These are phyloP conservation scores for Paraplagusia blochii DNA, from an alignment of 2,113 vertebrate species.

Conservation along the genomic window DNA sequence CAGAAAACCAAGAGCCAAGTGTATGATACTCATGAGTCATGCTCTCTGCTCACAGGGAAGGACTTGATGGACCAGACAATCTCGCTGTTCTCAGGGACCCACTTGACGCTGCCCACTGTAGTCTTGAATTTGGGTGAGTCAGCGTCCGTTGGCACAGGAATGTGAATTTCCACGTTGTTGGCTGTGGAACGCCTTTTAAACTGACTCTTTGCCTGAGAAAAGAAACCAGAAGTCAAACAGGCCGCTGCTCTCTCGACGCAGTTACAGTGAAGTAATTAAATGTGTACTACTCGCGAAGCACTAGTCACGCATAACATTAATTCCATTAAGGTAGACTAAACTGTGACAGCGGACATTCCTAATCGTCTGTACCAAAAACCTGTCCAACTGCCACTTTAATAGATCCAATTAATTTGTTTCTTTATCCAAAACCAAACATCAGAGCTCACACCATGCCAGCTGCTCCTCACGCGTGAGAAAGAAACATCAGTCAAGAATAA, in stretches of 20 bases:
- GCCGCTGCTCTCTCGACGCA: background rate
- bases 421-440: background rate
- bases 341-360: background rate
- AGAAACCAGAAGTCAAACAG: conserved; percentile 44
- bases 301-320: background rate
- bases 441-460: background rate
- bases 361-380: background rate
- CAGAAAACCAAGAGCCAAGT: background rate
- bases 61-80: conserved; percentile 99
- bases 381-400: background rate
- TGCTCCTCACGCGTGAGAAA: background rate
- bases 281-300: background rate
- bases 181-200: conserved; percentile 96
- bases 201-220: conserved; percentile 90
- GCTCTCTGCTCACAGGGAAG: conserved; percentile 82
- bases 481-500: background rate
- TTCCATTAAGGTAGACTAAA: background rate
- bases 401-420: background rate
- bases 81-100: conserved; percentile 97
- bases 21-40: conserved; percentile 35
- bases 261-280: background rate
- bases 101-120: conserved; percentile 96
- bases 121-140: conserved; percentile 99
- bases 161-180: conserved; percentile 99
- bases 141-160: conserved; percentile 94